Percentiles rank a stretch among this genome's conserved stretches.
These are phyloP conservation scores for Phenganax marumi DNA, from an alignment of 92 coral and sea anemone species.

Conservation along the genomic window DNA sequence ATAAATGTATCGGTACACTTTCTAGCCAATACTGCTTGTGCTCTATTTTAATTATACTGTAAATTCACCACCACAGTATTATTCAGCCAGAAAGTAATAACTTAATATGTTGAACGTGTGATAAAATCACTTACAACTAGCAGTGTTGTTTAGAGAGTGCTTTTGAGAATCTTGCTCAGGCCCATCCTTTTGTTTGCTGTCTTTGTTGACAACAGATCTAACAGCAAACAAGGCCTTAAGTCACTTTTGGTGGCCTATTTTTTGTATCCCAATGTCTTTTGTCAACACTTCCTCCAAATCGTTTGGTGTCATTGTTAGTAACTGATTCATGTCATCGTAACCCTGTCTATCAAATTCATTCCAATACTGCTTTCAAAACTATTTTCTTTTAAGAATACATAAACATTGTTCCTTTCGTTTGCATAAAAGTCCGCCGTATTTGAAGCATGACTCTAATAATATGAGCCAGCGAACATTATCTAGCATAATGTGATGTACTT, in stretches of 20 bases:
- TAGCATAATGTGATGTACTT: too few relatives aligned
- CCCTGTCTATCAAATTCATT: constrained; percentile 7
- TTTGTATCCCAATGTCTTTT: neutral
- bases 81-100: too few relatives aligned
- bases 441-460: too few relatives aligned
- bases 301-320: constrained; percentile 26
- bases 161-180: too few relatives aligned
- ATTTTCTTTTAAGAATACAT: constrained; percentile 6
- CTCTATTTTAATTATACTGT: too few relatives aligned
- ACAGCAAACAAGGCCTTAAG: constrained; percentile 3
- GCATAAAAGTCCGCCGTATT: neutral
- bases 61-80: neutral
- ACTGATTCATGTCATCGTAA: constrained; percentile 37
- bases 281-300: constrained; percentile 20
- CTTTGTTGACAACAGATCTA: neutral
- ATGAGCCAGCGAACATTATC: too few relatives aligned
- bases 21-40: too few relatives aligned
- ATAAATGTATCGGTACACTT: neutral
- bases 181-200: constrained; percentile 28
- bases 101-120: too few relatives aligned
- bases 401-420: constrained; percentile 23
- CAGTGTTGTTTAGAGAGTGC: too few relatives aligned
- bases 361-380: constrained; percentile 22
- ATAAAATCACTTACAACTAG: too few relatives aligned
- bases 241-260: constrained; percentile 10